Base-by-base conservation (phyloP, 2,113 vertebrate genomes). In the Pelobates fuscus region DNA sequence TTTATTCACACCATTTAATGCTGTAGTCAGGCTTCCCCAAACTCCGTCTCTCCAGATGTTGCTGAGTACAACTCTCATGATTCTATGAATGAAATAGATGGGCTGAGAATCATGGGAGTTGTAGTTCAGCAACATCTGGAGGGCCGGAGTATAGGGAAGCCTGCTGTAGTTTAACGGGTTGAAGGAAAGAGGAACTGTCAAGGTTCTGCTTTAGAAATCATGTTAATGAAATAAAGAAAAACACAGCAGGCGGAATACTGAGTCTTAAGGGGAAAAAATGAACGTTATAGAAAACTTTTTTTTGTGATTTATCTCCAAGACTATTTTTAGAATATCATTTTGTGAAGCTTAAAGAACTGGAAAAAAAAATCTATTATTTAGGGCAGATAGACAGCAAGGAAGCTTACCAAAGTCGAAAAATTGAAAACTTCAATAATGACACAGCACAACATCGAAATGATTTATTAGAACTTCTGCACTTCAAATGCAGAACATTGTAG, bases 341-440 rank as follows among this genome's bases (percentile, higher is more conserved):
- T 54, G 43, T 21, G 55, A 52, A 57, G 46, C 55, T 27, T 25
- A 21, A 55, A 37, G 49, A 15, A 32, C 10, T 55, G 27, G 21
- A 32, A 41, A 14, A 66, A 64, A 59, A 63, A 66, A 44, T 17
- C 71, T 59, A 58, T 74, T 74, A 58, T 66, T 66, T 64, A 64
- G 49, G 24, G 62, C 32, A 66, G 62, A 20, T 21, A 64, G 70
- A 64, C 44, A 73, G 70, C 71, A 57, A 44, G 71, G 21, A 74
- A 66, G 24, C 32, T 8, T 23, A 30, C 26, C 66, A 68, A 74
- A 74, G 54, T 74, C 52, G 17, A 66, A 55, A 58, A 41, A 59
- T 58, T 66, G 25, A 66, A 74, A 74, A 58, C 49, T 74, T 32
- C 23, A 44, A 66, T 74, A 58, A 74, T 74, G 52, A 65, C 49